These are phyloP conservation scores for Mobula birostris DNA, from an alignment of 2,113 vertebrate genomes.

Conservation along the genomic window DNA sequence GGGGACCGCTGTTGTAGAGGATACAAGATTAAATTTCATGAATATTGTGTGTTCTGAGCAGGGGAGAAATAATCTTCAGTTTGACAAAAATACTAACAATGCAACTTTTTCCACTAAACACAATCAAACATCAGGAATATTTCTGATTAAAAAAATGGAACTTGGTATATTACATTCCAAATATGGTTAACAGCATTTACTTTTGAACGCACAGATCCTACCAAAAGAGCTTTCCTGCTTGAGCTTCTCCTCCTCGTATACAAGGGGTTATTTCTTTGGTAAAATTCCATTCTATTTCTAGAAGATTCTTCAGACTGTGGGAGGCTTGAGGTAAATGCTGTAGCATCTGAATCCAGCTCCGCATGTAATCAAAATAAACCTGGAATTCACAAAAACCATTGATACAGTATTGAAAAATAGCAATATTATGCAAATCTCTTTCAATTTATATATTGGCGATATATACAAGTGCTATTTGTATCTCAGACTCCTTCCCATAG, in stretches of 20 bases:
- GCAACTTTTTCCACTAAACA: neutral
- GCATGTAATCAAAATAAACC: constrained; percentile 99
- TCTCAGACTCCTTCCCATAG: neutral
- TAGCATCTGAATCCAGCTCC: constrained; percentile 97
- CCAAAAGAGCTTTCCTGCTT: constrained; percentile 96
- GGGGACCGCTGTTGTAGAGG: no score
- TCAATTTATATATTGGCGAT: neutral
- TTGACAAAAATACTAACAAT: neutral
- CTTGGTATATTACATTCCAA: neutral
- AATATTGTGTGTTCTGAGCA: neutral
- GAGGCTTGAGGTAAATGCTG: constrained; percentile 97
- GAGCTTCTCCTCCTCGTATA: constrained; percentile 92
- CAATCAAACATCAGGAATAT: neutral
- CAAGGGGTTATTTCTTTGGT: constrained; percentile 98
- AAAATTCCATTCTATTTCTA: constrained; percentile 98
- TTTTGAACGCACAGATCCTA: constrained; percentile 45
- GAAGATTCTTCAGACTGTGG: constrained; percentile 94
- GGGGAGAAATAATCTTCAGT: neutral
- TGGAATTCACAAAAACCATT: constrained; percentile 46
- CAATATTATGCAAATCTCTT: neutral
- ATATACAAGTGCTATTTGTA: neutral
- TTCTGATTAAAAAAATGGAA: neutral
- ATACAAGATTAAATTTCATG: neutral
- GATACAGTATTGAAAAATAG: neutral
- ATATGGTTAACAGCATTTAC: neutral